Conservation (phyloP, 2,797 vertebrate species). For the Anabas testudineus region DNA sequence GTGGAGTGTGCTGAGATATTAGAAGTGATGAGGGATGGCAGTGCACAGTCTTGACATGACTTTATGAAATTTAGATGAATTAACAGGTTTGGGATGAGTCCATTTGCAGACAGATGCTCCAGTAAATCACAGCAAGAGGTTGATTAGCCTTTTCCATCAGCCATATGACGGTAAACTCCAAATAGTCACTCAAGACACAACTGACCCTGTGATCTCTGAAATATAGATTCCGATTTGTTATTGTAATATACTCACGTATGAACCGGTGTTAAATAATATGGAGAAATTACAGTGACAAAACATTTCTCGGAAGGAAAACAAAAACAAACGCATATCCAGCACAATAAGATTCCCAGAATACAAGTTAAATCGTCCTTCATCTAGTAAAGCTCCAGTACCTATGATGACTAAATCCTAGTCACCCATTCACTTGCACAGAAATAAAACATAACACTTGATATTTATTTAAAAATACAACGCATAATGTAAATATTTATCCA, state of each 20-base stretch:
- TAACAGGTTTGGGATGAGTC: slow-evolving; percentile 75
- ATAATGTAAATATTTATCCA: neutral
- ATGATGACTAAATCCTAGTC: neutral
- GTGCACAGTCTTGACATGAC: slow-evolving; percentile 64
- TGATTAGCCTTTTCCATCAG: slow-evolving; percentile 73
- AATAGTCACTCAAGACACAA: slow-evolving; percentile 50
- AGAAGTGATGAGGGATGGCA: slow-evolving; percentile 63
- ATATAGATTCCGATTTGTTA: slow-evolving; percentile 5
- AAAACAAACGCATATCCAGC: slow-evolving; percentile 9
- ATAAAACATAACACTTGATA: slow-evolving; percentile 15
- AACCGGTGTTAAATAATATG: neutral
- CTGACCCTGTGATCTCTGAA: slow-evolving; percentile 44
- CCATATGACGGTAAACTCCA: slow-evolving; percentile 65
- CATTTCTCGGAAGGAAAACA: neutral
- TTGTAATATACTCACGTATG: neutral
- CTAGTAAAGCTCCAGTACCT: neutral
- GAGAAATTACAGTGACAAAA: slow-evolving; percentile 1
- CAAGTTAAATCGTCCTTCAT: slow-evolving; percentile 2
- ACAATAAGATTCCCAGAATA: neutral
- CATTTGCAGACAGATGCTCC: slow-evolving; percentile 77
- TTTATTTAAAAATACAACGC: neutral
- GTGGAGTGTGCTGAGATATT: slow-evolving; percentile 41
- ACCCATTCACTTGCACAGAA: slow-evolving; percentile 14
- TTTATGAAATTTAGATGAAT: slow-evolving; percentile 80
- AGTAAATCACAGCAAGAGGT: slow-evolving; percentile 76